Percentiles rank a stretch among this genome's conserved stretches.
Conservation (phyloP, 2,113 vertebrate species). For the Hippocampus mohnikei region DNA sequence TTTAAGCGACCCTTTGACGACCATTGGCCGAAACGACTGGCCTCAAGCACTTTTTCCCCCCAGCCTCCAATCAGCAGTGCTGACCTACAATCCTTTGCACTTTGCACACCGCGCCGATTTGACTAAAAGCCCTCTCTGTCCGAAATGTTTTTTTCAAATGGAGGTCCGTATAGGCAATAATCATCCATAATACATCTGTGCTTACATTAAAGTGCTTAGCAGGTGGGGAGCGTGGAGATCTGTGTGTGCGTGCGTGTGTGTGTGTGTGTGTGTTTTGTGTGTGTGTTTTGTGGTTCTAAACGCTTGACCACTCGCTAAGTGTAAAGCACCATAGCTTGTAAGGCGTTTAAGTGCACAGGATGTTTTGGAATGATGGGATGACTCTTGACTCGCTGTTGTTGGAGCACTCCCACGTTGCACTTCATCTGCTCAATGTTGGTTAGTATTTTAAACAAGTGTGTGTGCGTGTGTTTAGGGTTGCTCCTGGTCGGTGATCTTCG, state of each 20-base stretch:
- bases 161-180: constrained; percentile 18
- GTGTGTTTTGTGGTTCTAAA: constrained; percentile 12
- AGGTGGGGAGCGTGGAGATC: constrained; percentile 17
- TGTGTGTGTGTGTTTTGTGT: no score
- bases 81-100: constrained; percentile 32
- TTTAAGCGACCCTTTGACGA: not conserved
- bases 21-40: not conserved
- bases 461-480: constrained; percentile 80
- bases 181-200: constrained; percentile 62
- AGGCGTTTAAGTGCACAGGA: constrained; percentile 27
- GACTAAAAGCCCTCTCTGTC: constrained; percentile 52
- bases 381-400: constrained; percentile 35
- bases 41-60: not conserved
- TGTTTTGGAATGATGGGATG: constrained; percentile 37
- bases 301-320: constrained; percentile 25
- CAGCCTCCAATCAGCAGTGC: constrained; percentile 9
- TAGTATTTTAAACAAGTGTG: not conserved
- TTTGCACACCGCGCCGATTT: constrained; percentile 58
- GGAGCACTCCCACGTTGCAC: constrained; percentile 45
- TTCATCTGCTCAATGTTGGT: constrained; percentile 27
- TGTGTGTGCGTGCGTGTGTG: no score
- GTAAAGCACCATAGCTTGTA: constrained; percentile 17
- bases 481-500: constrained; percentile 98
- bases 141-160: constrained; percentile 5
- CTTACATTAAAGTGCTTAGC: constrained; percentile 54